Conservation (phyloP, 2,113 vertebrate genomes). For the Podocnemis expansa region DNA sequence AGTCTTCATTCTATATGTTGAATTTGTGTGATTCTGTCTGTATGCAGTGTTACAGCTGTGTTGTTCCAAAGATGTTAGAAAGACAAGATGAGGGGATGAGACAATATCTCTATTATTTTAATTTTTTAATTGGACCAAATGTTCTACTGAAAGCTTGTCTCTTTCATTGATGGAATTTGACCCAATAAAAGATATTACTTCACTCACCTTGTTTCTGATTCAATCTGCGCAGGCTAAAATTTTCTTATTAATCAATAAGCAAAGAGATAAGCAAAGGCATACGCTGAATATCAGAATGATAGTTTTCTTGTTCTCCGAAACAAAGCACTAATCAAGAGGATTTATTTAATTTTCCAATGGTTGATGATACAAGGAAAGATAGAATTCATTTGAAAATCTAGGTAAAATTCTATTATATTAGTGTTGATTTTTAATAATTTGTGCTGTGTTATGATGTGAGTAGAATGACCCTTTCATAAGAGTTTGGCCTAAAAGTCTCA, state of each 20-base stretch:
- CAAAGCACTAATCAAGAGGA: not conserved
- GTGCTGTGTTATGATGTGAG: not conserved
- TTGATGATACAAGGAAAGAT: not conserved
- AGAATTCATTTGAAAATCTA: not conserved
- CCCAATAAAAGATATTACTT: not conserved
- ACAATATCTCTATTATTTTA: too few species aligned
- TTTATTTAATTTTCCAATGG: not conserved
- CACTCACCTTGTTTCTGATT: not conserved
- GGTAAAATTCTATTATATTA: not conserved
- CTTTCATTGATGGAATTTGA: too few species aligned
- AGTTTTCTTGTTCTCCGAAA: not conserved
- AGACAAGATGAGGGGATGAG: not conserved
- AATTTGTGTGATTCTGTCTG: not conserved
- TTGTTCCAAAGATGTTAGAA: not conserved
- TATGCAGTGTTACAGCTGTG: not conserved
- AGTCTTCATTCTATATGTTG: not conserved
- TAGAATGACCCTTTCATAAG: not conserved
- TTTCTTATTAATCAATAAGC: not conserved
- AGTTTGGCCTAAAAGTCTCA: not conserved
- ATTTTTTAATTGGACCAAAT: not conserved
- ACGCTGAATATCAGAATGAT: not conserved
- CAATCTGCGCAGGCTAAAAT: not conserved
- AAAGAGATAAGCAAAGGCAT: too few species aligned
- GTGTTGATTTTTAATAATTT: not conserved
- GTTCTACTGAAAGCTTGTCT: not conserved